Conservation (phyloP, 2,113 vertebrate species). For the Pseudorhombus dupliciocellatus region DNA sequence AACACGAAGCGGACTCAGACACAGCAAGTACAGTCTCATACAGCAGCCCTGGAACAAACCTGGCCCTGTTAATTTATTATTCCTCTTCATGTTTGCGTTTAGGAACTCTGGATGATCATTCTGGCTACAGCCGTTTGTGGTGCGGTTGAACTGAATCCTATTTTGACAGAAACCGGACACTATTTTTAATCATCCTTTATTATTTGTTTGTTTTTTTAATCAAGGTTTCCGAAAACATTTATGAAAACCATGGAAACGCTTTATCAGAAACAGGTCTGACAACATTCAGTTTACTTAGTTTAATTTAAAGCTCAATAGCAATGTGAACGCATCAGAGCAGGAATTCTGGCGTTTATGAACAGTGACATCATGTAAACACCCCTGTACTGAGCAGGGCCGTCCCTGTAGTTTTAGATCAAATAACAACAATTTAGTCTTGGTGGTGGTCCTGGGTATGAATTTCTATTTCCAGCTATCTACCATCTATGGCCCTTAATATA, state of each 20-base stretch:
- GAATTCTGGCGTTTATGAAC: neutral
- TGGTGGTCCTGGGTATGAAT: neutral
- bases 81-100: neutral
- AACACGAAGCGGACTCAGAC: slow-evolving; percentile 5
- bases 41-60: neutral
- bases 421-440: neutral
- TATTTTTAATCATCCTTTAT: too few species aligned
- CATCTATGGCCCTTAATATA: slow-evolving; percentile 14
- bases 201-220: too few species aligned
- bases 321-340: neutral
- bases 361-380: too few species aligned
- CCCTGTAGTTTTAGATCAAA: too few species aligned
- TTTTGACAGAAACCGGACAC: neutral
- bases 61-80: neutral
- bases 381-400: neutral
- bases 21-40: neutral
- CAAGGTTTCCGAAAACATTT: too few species aligned
- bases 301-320: neutral
- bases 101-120: neutral
- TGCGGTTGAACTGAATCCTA: neutral
- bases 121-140: neutral
- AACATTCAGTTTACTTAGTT: too few species aligned
- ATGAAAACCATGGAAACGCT: too few species aligned
- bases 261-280: too few species aligned
- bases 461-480: neutral